These are phyloP conservation scores for Strigamia crassipes DNA, from an alignment of 2,888 invertebrate species.

Conservation along the genomic window DNA sequence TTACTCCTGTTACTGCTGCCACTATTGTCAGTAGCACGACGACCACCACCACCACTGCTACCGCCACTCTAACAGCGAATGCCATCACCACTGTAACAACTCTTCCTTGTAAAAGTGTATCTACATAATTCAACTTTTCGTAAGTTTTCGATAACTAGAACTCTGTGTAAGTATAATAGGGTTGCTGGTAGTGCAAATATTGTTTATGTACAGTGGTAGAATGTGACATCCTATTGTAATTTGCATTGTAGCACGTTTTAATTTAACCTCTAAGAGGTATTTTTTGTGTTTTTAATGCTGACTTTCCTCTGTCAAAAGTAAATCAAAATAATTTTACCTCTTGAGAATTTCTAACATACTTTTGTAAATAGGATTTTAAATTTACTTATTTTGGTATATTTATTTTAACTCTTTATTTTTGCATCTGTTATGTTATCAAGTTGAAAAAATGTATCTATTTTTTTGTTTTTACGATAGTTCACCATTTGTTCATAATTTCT, in stretches of 20 bases:
- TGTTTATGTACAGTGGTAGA: constrained; percentile 18
- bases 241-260: constrained; percentile 27
- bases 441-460: neutral
- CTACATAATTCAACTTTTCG: neutral
- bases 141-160: neutral
- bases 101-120: neutral
- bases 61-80: neutral
- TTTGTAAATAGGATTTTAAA: constrained; percentile 24
- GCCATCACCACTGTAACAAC: neutral
- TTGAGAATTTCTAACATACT: neutral
- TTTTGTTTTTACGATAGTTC: no score
- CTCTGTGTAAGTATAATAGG: neutral
- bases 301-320: neutral
- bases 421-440: neutral
- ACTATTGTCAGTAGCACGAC: neutral
- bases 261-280: constrained; percentile 15
- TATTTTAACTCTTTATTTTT: neutral
- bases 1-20: neutral
- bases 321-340: neutral
- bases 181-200: constrained; percentile 27
- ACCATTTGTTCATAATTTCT: neutral
- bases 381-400: neutral
- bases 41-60: neutral
- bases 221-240: constrained; percentile 9
- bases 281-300: no score